Percentiles rank a stretch among this genome's conserved stretches.
Conservation (phyloP, 2,797 vertebrate species). For the Anabas testudineus region DNA sequence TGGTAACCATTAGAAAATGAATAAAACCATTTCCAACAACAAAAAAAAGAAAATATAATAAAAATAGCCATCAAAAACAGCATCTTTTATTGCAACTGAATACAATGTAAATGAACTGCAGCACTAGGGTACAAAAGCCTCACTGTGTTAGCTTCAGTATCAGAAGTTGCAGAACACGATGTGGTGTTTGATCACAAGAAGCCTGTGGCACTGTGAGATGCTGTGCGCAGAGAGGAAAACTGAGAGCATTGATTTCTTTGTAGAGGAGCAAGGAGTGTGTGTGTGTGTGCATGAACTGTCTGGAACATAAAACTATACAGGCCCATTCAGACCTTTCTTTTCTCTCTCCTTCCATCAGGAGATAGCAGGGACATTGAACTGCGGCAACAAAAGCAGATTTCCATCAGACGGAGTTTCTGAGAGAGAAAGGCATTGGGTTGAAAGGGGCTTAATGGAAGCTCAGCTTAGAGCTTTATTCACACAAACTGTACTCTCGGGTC, state of each 20-base stretch:
- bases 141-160: conserved; percentile 61
- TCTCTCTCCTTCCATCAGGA: conserved; percentile 76
- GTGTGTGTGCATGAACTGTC: conserved; percentile 63
- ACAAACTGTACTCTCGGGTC: conserved; percentile 71
- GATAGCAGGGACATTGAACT: conserved; percentile 78
- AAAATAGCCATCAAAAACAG: conserved; percentile 35
- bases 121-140: conserved; percentile 54
- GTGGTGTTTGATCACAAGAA: conserved; percentile 79
- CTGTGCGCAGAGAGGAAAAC: conserved; percentile 59
- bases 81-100: conserved; percentile 36
- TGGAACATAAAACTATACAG: conserved; percentile 80
- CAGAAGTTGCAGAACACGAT: conserved; percentile 71
- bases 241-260: conserved; percentile 78
- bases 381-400: conserved; percentile 84
- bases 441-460: conserved; percentile 80
- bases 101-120: conserved; percentile 55
- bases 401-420: conserved; percentile 77
- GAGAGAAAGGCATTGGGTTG: conserved; percentile 76
- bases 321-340: conserved; percentile 75
- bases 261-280: conserved; percentile 66
- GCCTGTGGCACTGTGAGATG: conserved; percentile 68
- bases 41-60: conserved; percentile 3
- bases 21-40: conserved; percentile 1
- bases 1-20: conserved; percentile 3
- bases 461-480: conserved; percentile 75